Evolutionary conservation across 2,797 vertebrate species (phyloP).

Genomic region (Brachymystax lenok): DNA sequence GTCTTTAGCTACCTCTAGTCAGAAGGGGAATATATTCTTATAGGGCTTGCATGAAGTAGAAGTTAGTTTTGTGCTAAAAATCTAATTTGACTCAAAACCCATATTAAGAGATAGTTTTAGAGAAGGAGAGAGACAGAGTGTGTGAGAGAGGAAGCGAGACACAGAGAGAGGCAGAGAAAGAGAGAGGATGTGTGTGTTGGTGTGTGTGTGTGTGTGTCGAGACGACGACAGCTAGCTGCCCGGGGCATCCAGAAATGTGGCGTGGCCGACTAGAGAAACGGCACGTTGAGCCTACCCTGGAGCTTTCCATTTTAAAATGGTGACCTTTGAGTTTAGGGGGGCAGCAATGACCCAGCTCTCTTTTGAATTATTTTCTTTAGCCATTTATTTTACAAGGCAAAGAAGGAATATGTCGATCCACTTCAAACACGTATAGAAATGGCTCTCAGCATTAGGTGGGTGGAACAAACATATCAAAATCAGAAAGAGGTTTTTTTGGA

Average conservation of each 20-base stretch:
- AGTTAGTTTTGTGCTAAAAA: no score
- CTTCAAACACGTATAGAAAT: neutral
- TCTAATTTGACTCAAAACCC: no score
- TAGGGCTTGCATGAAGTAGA: no score
- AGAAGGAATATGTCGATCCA: neutral
- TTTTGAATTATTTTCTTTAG: neutral
- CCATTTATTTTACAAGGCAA: neutral
- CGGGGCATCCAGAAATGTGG: neutral
- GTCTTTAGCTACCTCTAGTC: no score
- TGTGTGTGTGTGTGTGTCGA: neutral
- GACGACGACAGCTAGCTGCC: conserved; percentile 13
- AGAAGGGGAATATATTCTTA: no score
- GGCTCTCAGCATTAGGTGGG: neutral
- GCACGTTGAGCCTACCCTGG: neutral
- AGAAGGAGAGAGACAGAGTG: no score
- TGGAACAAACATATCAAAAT: neutral
- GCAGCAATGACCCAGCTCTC: neutral
- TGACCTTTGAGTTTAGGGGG: conserved; percentile 1
- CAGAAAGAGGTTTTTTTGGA: neutral
- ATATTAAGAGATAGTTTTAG: no score
- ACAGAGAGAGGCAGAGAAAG: no score
- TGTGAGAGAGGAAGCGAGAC: no score
- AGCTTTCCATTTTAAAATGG: conserved; percentile 2
- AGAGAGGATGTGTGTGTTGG: no score
- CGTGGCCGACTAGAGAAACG: neutral